Base-by-base conservation (phyloP, 2,888 invertebrate species). In the Brachyopa scutellaris region DNA sequence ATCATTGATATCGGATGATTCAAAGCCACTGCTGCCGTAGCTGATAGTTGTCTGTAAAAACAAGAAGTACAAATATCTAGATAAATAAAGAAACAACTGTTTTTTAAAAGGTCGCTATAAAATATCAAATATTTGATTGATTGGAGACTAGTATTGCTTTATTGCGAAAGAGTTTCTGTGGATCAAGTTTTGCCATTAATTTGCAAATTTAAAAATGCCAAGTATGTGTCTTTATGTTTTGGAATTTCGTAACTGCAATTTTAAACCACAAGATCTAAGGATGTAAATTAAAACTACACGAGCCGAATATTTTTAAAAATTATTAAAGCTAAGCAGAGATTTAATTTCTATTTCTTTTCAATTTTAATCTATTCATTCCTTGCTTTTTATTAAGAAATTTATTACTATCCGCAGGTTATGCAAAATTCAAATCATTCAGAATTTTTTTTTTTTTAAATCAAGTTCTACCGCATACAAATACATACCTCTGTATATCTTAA, bases 11-110 rank as follows among this genome's bases (percentile, higher is more conserved):
- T 13, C 47, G 13, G 47, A 55, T 13, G 86, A 86, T 70, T 85
- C 85, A 72, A 86, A 86, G 23, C 85, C 86, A 84, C 86, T 88
- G 84, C 85, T 88, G 51, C 74, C 83, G 55, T 80, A 85, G 66
- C 87, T 87, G 21, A 84, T 84, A 47, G 85, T 79, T 76, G 84
- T 70, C 89, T 89, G 85, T 19, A 87, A 86, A 67, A 21, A 53
- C 70, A 74, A 67, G 26, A 40, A 83, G n/a, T n/a, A n/a, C n/a
- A n/a, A 57, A 31, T 67, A 84, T 73, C 67, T 51, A 72, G 84
- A 51, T 79, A 84, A 76, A 74, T 64, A 38, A 49, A 72, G 51
- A 9, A 23, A 47, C n/a, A n/a, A n/a, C n/a, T n/a, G 36, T 59
- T 45, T 53, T 40, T 42, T 26, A n/a, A n/a, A n/a, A n/a, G n/a